Conservation (phyloP, 1,140 invertebrate genomes). For the Drosophila suzukii region DNA sequence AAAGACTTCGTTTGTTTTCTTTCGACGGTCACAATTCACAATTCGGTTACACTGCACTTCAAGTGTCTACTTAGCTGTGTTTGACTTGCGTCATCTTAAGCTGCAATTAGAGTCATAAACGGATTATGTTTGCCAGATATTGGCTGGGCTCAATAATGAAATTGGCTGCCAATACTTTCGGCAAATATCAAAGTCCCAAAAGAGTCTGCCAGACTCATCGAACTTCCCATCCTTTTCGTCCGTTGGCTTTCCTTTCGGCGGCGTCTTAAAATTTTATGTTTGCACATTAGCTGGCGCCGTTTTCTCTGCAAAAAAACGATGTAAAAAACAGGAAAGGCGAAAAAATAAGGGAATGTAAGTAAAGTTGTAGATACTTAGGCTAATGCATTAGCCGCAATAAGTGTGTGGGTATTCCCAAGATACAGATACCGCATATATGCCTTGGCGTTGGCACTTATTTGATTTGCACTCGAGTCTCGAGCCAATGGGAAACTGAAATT, state of each 20-base stretch:
- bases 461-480: conserved; percentile 42
- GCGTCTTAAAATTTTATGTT: conserved; percentile 82
- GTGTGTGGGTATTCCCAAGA: conserved; percentile 23
- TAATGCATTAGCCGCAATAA: conserved; percentile 66
- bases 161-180: conserved; percentile 58
- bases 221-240: conserved; percentile 11
- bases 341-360: conserved; percentile 21
- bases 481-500: conserved; percentile 46
- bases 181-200: conserved; percentile 49
- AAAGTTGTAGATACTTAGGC: conserved; percentile 53
- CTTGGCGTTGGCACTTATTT: conserved; percentile 29
- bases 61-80: conserved; percentile 61
- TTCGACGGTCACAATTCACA: conserved; percentile 18
- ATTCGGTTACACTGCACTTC: conserved; percentile 46
- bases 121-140: conserved; percentile 63
- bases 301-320: conserved; percentile 24
- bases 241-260: conserved; percentile 41
- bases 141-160: conserved; percentile 53
- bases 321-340: not conserved
- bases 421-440: conserved; percentile 24
- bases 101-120: conserved; percentile 80
- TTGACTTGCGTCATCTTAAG: conserved; percentile 68
- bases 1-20: conserved; percentile 63
- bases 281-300: conserved; percentile 70
- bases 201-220: conserved; percentile 30